Evolutionary conservation across 2,113 vertebrate genomes (phyloP).

Genomic region (Eulemur rufifrons): DNA sequence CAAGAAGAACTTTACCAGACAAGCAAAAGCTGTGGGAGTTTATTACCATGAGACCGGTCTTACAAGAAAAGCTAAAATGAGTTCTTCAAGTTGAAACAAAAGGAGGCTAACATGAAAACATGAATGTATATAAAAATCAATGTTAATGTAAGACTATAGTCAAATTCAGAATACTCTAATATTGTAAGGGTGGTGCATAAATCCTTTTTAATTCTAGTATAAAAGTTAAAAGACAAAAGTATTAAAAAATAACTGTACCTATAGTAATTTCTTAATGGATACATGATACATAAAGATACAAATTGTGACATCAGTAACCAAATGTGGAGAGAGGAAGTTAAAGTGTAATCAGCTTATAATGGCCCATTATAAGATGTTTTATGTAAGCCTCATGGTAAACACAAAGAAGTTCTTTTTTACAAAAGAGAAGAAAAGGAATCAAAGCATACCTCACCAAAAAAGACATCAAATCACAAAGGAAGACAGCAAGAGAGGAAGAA

Average conservation of each 20-base stretch:
- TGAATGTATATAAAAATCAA: background rate
- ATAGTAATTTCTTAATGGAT: background rate
- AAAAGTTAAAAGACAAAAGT: background rate
- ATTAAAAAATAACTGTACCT: background rate
- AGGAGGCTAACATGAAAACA: background rate
- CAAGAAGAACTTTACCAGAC: background rate
- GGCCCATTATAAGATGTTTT: background rate
- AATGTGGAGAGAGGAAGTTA: background rate
- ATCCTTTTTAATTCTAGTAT: background rate
- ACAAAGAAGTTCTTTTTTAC: background rate
- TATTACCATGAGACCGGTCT: background rate
- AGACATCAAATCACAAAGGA: background rate
- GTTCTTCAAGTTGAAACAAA: background rate
- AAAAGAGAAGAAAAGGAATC: background rate
- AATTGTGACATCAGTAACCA: background rate
- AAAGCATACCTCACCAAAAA: background rate
- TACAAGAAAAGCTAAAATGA: background rate
- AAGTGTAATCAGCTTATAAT: background rate
- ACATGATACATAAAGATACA: background rate
- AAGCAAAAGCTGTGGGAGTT: background rate
- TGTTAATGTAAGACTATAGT: background rate
- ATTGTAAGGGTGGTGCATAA: background rate
- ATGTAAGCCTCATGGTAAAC: background rate
- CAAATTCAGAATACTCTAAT: background rate
- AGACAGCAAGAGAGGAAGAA: background rate